Percentiles rank a stretch among this genome's conserved stretches.
phyloP scores from a whole-genome alignment of 2,113 vertebrate genomes.

The Alexandromys fortis region DNA sequence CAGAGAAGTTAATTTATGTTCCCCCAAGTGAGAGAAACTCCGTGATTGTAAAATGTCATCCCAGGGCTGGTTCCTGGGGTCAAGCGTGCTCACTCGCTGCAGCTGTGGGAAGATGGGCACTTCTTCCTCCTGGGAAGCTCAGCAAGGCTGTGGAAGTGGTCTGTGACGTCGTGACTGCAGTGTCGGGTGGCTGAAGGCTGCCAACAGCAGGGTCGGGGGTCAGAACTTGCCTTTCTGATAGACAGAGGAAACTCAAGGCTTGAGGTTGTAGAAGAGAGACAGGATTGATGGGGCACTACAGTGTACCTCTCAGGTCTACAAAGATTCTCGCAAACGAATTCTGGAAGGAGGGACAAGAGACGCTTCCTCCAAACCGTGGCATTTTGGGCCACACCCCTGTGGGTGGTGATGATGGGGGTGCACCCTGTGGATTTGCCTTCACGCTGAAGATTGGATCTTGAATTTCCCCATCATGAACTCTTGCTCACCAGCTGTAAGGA shows the following conservation, averaged over 20 bases:
- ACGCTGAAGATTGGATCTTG: background rate
- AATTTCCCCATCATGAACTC: background rate
- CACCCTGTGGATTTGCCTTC: background rate
- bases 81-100: background rate
- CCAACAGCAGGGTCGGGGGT: background rate
- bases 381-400: too few species aligned
- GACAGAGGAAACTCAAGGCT: background rate
- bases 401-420: accelerated
- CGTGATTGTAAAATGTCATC: background rate
- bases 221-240: background rate
- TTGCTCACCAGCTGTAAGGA: background rate
- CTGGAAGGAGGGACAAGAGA: background rate
- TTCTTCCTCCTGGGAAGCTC: background rate
- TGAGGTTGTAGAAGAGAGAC: background rate
- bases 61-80: background rate
- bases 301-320: background rate
- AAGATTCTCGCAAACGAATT: background rate
- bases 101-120: background rate
- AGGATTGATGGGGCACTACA: background rate
- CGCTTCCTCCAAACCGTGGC: background rate
- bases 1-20: background rate
- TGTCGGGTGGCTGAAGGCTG: background rate
- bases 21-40: background rate
- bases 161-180: too few species aligned
- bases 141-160: background rate